Conservation (phyloP, 2,113 vertebrate species). For the Formicarius rufipectus region DNA sequence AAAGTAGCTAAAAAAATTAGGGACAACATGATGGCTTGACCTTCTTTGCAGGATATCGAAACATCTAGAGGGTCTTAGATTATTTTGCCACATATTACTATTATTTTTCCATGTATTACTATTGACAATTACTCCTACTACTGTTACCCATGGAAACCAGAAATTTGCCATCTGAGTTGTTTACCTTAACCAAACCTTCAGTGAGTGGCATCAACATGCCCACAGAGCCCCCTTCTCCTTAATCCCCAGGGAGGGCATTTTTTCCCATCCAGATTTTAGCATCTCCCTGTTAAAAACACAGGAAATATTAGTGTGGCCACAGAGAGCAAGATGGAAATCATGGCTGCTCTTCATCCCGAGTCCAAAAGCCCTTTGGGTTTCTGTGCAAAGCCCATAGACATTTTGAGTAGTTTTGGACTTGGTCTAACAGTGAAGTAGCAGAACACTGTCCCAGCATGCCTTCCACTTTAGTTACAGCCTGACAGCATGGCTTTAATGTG, state of each 20-base stretch:
- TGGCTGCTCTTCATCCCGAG: neutral
- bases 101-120: neutral
- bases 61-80: neutral
- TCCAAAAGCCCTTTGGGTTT: neutral
- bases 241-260: accelerated
- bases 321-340: neutral
- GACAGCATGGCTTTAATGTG: neutral
- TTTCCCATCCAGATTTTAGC: neutral
- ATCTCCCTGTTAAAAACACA: neutral
- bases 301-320: neutral
- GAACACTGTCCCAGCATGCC: neutral
- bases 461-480: neutral
- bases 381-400: neutral
- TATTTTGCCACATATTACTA: neutral
- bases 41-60: neutral
- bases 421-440: neutral
- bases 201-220: neutral
- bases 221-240: neutral
- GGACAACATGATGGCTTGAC: neutral
- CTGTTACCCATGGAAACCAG: neutral
- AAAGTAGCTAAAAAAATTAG: neutral
- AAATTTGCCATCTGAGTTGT: neutral
- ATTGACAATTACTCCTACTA: neutral
- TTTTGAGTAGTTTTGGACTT: neutral
- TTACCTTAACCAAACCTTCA: neutral